These are phyloP conservation scores for Osmerus mordax DNA, from an alignment of 2,113 vertebrate genomes.

Conservation along the genomic window DNA sequence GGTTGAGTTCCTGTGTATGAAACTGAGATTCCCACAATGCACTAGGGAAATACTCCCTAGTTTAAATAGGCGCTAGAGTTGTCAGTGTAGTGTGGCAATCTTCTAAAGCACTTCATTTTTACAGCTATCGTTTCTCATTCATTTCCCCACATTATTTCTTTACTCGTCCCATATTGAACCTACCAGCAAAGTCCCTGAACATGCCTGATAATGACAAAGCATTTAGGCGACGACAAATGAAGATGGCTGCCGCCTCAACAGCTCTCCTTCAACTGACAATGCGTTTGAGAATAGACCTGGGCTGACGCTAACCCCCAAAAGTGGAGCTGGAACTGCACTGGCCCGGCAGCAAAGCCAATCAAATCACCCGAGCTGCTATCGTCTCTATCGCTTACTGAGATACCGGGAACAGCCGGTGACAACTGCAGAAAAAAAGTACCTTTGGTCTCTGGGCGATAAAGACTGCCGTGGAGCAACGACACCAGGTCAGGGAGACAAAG, in stretches of 20 bases:
- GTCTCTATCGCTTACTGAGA: slow-evolving; percentile 12
- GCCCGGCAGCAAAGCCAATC: background rate
- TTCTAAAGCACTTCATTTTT: no score
- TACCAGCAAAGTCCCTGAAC: no score
- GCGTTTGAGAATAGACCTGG: background rate
- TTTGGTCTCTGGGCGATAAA: background rate
- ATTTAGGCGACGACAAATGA: background rate
- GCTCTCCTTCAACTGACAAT: background rate
- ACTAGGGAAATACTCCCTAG: no score
- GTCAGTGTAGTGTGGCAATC: no score
- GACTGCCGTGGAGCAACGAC: background rate
- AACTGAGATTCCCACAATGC: background rate
- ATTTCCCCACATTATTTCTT: no score
- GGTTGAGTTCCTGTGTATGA: background rate
- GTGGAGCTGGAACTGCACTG: background rate
- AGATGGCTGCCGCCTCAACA: background rate
- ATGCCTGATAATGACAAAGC: background rate
- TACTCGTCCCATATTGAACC: no score
- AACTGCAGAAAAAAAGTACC: slow-evolving; percentile 15
- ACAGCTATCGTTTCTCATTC: no score
- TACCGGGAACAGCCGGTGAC: slow-evolving; percentile 4
- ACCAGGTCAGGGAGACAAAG: background rate
- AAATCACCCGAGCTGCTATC: slow-evolving; percentile 17
- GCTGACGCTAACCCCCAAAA: no score
- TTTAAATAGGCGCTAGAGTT: no score